Base-by-base conservation (phyloP, 2,113 vertebrate genomes). In the Pomatorhinus ruficollis region DNA sequence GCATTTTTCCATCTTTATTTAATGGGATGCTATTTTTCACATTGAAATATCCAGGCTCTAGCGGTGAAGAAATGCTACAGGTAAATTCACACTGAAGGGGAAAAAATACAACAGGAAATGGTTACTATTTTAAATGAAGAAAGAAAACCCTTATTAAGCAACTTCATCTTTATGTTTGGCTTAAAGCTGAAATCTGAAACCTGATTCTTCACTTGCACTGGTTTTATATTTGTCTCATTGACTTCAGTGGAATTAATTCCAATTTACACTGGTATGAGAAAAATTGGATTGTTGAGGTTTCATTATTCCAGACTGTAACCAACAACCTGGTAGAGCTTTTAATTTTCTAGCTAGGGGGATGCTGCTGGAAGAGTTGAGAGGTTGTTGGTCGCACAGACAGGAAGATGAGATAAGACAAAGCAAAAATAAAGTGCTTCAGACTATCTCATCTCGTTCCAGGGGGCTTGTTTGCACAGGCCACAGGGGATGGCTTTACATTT, bases 211-310 rank as follows among this genome's bases (percentile, higher is more conserved):
- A 56, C 47, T 77, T 87, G 30, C 33, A 21, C n/a, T 49, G 28
- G 30, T 87, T 95, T 95, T 93, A 66, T 72, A 85, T 78, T 84
- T 84, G 37, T 92, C 37, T 23, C 17, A 54, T 37, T 91, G 77
- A 86, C 44, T 91, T 83, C 86, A 66, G 27, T 83, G 77, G 44
- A 87, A 91, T 95, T 83, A 94, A 91, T 85, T 44, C 81, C 69
- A 72, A 86, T 91, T 91, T 94, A 70, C 57, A 59, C 5, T 30
- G 44, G 13, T 86, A 87, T 60, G 66, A 91, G 60, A 69, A 70
- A 44, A 96, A 94, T 8, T 71, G 60, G 25, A 65, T 80, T 27
- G 31, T 37, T 10, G 10, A 63, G 33, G 57, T 90, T 79, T 92
- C 61, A 68, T 89, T 92, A 64, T 90, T 88, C 49, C 20, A n/a